Conservation (phyloP, 2,888 invertebrate genomes). For the Homarus gammarus region DNA sequence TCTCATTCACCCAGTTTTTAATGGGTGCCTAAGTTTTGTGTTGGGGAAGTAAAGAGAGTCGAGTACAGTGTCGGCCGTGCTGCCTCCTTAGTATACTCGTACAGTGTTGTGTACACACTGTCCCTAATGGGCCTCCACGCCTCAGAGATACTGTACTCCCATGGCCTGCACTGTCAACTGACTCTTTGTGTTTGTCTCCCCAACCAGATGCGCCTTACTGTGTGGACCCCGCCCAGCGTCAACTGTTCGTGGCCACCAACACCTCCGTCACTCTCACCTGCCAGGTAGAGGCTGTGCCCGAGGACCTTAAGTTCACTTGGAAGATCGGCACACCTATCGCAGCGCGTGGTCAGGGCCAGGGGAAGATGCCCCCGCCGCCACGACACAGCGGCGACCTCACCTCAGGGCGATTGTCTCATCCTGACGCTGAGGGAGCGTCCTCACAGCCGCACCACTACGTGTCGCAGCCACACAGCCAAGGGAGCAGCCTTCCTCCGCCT, state of each 20-base stretch:
- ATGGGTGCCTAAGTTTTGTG: too few relatives aligned
- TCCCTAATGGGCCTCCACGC: too few relatives aligned
- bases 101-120: too few relatives aligned
- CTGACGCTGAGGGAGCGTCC: background rate
- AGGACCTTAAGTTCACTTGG: constrained; percentile 50
- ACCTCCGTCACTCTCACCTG: constrained; percentile 65
- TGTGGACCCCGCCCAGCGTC: background rate
- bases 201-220: constrained; percentile 55
- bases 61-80: too few relatives aligned
- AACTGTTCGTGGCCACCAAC: constrained; percentile 62
- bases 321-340: constrained; percentile 27
- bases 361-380: constrained; percentile 4
- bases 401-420: background rate
- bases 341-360: background rate
- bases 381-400: background rate
- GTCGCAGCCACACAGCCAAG: background rate
- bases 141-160: too few relatives aligned
- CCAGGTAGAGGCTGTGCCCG: constrained; percentile 60
- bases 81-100: too few relatives aligned
- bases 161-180: background rate
- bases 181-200: background rate
- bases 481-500: too few relatives aligned
- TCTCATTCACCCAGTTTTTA: too few relatives aligned
- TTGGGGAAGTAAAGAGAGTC: too few relatives aligned
- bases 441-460: background rate